Base-by-base conservation (phyloP, 1,140 invertebrate species). In the Drosophila kanapiae region DNA sequence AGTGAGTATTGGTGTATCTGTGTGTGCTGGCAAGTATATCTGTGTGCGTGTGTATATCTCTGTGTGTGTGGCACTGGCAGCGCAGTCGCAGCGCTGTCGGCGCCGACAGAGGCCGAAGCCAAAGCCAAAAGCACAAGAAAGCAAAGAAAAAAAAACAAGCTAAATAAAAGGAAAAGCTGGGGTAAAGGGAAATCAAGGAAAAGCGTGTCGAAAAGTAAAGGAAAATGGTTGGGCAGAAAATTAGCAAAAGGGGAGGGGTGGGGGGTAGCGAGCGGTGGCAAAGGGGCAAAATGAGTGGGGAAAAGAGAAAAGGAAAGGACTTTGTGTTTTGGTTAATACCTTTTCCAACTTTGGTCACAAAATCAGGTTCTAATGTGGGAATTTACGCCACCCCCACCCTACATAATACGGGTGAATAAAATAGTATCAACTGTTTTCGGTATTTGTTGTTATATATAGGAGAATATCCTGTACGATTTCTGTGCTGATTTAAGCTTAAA, bases 121-220 rank as follows among this genome's bases (percentile, higher is more conserved):
- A 45, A 65, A 70, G 68, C 61, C 68, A 59, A 71, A 58, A 74
- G 70, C 70, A 72, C 68, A 72, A 83, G 74, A 75, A 80, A 65
- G 59, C 64, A 76, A 31, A 51, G 57, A 33, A 58, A 62, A 68
- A 75, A 75, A 62, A 67, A 60, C 33, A 64, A 45, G 57, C 49
- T 57, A 42, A 71, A 77, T 53, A 45, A 80, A 63, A 75, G 61
- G 58, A 78, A 77, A 64, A 76, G 75, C 56, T 56, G 18, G 40
- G 16, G 14, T 37, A 42, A 9, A 54, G 27, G 42, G 23, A 59
- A 63, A 71, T 29, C 42, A 29, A 33, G 40, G 61, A 18, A 61
- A 45, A 23, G 49, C 23, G 38, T 56, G 53, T 56, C 53, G 37
- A 27, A 27, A 40, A 58, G 38, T 23, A 29, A 45, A 47, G 63